A percentile compares a stretch with the other conserved stretches of the same genome.
Evolutionary conservation across 1,140 invertebrate genomes (phyloP).

Genomic region (Nephotettix cincticeps): DNA sequence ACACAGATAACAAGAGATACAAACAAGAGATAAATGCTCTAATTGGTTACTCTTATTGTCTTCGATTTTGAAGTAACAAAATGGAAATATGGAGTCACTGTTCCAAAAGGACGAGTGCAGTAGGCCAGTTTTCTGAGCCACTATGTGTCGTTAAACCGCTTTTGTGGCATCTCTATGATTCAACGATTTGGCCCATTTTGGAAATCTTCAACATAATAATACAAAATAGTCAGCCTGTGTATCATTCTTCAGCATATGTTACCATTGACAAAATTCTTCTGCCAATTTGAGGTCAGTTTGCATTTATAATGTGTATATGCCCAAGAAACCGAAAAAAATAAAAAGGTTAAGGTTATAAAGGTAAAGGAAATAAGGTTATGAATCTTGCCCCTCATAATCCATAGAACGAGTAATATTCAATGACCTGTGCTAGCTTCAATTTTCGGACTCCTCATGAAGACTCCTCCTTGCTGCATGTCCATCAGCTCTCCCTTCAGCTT

Average conservation of each 20-base stretch:
- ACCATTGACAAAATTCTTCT: constrained; percentile 46
- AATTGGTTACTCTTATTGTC: neutral
- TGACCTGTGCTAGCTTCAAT: constrained; percentile 72
- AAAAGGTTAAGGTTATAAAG: too few species aligned
- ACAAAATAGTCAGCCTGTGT: constrained; percentile 38
- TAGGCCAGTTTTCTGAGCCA: constrained; percentile 34
- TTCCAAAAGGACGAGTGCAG: constrained; percentile 41
- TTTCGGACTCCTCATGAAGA: constrained; percentile 77
- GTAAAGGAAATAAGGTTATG: too few species aligned
- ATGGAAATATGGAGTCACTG: constrained; percentile 36
- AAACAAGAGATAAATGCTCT: constrained; percentile 10
- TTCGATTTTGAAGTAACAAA: constrained; percentile 38
- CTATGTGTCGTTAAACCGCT: constrained; percentile 36
- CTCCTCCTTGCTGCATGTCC: constrained; percentile 84
- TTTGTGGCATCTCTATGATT: constrained; percentile 34
- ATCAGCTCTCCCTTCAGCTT: constrained; percentile 87
- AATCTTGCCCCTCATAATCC: too few species aligned
- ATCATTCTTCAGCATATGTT: constrained; percentile 37
- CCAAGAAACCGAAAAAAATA: neutral
- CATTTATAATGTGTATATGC: constrained; percentile 44
- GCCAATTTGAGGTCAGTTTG: constrained; percentile 44
- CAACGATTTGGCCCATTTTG: constrained; percentile 39
- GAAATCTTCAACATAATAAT: constrained; percentile 42
- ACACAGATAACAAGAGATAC: too few species aligned
- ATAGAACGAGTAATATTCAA: too few species aligned